Conservation (phyloP, 2,797 vertebrate species). For the Clamator glandarius region DNA sequence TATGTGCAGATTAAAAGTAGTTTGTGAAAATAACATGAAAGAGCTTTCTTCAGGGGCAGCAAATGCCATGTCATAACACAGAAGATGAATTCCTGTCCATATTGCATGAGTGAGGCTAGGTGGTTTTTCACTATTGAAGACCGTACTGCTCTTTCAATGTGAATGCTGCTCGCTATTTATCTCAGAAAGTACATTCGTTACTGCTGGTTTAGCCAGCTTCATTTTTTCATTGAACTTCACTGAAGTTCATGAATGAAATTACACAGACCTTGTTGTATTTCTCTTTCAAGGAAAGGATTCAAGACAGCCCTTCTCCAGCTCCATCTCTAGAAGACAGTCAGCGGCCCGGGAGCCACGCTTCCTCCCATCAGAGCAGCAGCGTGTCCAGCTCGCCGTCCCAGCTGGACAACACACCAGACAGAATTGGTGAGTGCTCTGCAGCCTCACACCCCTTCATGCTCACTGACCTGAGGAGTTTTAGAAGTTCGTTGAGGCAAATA, state of each 20-base stretch:
- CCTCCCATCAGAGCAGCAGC: slow-evolving; percentile 90
- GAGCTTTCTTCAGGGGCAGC: background rate
- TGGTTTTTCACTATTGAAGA: background rate
- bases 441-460: background rate
- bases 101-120: too few relatives aligned
- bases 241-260: background rate
- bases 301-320: slow-evolving; percentile 88
- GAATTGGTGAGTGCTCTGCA: slow-evolving; percentile 79
- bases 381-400: slow-evolving; percentile 89
- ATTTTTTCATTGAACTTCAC: background rate
- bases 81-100: background rate
- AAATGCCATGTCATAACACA: background rate
- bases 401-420: slow-evolving; percentile 81
- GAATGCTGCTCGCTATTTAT: background rate
- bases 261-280: background rate
- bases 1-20: background rate
- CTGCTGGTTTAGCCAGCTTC: rapidly evolving
- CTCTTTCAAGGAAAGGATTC: slow-evolving; percentile 85
- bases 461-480: too few relatives aligned
- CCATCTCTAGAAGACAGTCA: slow-evolving; percentile 87
- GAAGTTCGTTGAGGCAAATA: too few relatives aligned
- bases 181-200: background rate
- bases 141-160: background rate
- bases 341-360: slow-evolving; percentile 83
- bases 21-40: background rate